These are phyloP conservation scores for Sphyrna mokarran DNA, from an alignment of 2,113 vertebrate species.

Conservation along the genomic window DNA sequence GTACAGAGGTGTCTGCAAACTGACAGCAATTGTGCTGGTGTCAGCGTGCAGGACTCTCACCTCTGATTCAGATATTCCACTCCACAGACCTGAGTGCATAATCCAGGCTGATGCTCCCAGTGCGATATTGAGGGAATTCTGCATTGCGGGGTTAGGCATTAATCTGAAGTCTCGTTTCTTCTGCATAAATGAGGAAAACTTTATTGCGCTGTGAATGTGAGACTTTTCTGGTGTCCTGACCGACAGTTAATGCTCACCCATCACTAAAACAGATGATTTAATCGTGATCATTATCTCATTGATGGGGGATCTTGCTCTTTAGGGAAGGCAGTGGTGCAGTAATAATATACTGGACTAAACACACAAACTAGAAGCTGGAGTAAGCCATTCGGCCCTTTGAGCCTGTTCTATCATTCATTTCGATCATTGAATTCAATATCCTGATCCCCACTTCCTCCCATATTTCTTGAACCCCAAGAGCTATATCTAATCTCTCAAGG, in stretches of 20 bases:
- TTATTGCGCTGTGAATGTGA: background rate
- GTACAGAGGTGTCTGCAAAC: background rate
- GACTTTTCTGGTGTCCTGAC: background rate
- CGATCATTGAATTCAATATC: no score
- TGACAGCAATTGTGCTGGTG: conserved; percentile 2
- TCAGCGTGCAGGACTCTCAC: background rate
- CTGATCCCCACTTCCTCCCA: no score
- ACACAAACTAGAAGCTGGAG: no score
- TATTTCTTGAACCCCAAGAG: no score
- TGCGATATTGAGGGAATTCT: background rate
- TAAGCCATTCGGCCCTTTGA: no score
- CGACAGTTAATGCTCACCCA: background rate
- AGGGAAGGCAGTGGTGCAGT: background rate
- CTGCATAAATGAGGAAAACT: background rate
- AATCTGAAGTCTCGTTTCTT: background rate
- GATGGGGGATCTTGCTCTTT: background rate
- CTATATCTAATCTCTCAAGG: no score
- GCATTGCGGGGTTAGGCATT: background rate
- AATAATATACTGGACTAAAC: no score
- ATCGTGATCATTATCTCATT: background rate
- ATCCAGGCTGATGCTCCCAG: background rate
- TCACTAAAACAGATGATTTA: background rate
- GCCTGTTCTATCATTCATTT: no score
- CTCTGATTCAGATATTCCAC: background rate
- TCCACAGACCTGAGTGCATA: background rate